phyloP scores from a whole-genome alignment of 2,888 invertebrate species.

The Amiota mariae region DNA sequence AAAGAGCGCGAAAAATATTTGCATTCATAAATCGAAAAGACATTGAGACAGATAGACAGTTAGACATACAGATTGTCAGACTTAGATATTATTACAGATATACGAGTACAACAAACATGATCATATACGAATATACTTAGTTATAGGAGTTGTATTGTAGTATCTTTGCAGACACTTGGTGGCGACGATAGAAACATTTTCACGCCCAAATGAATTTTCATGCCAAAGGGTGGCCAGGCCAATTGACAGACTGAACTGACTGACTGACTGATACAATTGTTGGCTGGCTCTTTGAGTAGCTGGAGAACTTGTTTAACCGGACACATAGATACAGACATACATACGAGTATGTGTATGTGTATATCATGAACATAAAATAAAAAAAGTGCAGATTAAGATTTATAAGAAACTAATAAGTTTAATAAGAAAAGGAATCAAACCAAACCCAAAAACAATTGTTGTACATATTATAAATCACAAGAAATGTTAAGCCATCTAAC shows the following conservation, averaged over 20 bases:
- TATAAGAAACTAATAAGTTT: neutral
- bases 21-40: conserved; percentile 14
- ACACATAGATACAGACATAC: conserved; percentile 52
- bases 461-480: neutral
- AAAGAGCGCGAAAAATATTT: conserved; percentile 16
- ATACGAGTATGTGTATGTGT: too few relatives aligned
- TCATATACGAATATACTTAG: too few relatives aligned
- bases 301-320: conserved; percentile 61
- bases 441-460: conserved; percentile 9
- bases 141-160: too few relatives aligned
- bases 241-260: too few relatives aligned
- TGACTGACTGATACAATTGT: neutral
- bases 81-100: conserved; percentile 17
- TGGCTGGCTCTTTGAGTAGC: conserved; percentile 16
- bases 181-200: conserved; percentile 37
- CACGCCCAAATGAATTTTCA: conserved; percentile 60
- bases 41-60: neutral
- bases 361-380: conserved; percentile 11
- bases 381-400: neutral
- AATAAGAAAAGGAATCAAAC: neutral
- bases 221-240: conserved; percentile 41
- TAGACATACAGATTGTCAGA: neutral
- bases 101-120: too few relatives aligned
- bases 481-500: neutral
- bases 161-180: too few relatives aligned